Conservation (phyloP, 2,888 invertebrate genomes). For the Dryadula phaetusa region DNA sequence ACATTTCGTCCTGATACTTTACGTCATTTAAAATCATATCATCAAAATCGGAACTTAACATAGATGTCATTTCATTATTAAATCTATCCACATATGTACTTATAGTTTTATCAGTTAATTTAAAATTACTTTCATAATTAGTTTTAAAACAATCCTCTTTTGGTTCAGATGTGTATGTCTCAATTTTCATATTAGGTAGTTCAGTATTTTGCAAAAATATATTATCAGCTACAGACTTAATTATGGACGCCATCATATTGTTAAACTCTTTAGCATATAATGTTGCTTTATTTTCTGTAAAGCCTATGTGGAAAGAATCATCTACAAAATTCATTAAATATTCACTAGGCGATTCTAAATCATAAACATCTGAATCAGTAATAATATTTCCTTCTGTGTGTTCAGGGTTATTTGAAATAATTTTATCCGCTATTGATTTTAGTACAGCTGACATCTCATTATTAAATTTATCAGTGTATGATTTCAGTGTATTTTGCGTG, state of each 20-base stretch:
- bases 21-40: constrained; percentile 7
- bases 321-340: background rate
- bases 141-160: background rate
- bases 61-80: constrained; percentile 17
- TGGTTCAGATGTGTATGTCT: background rate
- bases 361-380: background rate
- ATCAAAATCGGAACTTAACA: background rate
- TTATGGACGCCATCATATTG: constrained; percentile 14
- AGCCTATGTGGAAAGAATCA: background rate
- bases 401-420: background rate
- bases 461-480: constrained; percentile 22
- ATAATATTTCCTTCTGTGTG: background rate
- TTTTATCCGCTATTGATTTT: constrained; percentile 5
- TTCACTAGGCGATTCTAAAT: background rate
- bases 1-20: background rate
- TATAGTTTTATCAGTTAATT: background rate
- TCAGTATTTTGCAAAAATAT: constrained; percentile 1
- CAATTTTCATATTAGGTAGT: background rate
- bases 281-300: constrained; percentile 3
- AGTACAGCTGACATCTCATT: constrained; percentile 22
- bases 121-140: background rate
- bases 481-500: constrained; percentile 6
- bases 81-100: constrained; percentile 14
- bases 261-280: constrained; percentile 23
- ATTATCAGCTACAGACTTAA: constrained; percentile 13